Conservation (phyloP, 2,113 vertebrate genomes). For the Parotia lawesii region DNA sequence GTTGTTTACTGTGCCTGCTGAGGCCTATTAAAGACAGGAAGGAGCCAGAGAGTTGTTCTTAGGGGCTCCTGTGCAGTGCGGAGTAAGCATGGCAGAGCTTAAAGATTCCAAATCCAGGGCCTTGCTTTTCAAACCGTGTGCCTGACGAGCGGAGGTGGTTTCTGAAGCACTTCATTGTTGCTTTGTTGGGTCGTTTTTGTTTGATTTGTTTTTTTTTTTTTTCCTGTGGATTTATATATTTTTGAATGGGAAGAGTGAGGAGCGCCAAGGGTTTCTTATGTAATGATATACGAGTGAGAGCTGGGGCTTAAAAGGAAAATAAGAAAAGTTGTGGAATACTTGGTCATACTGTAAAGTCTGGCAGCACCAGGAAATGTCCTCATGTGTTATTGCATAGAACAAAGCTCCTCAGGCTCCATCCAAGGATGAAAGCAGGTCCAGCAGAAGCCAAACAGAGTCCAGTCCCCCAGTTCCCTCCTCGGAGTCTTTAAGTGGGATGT, state of each 20-base stretch:
- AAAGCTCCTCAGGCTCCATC: neutral
- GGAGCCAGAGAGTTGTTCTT: neutral
- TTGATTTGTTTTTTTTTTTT: neutral
- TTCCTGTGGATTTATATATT: neutral
- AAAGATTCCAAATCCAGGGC: neutral
- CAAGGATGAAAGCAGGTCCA: neutral
- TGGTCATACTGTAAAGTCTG: neutral
- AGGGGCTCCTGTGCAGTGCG: neutral
- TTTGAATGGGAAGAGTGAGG: neutral
- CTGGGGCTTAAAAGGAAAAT: neutral
- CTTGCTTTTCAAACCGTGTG: neutral
- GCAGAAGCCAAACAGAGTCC: neutral
- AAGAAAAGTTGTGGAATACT: neutral
- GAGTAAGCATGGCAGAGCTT: neutral
- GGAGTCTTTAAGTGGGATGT: neutral
- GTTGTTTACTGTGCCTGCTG: constrained; percentile 57
- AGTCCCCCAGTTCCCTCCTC: neutral
- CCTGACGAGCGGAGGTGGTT: neutral
- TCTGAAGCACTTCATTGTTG: neutral
- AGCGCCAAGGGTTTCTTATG: neutral
- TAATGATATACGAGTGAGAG: neutral
- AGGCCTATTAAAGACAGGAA: constrained; percentile 35
- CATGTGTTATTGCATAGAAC: neutral
- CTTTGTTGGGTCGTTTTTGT: neutral
- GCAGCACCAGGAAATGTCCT: neutral